Base-by-base conservation (phyloP, 2,113 vertebrate genomes). In the Nesogale talazaci region DNA sequence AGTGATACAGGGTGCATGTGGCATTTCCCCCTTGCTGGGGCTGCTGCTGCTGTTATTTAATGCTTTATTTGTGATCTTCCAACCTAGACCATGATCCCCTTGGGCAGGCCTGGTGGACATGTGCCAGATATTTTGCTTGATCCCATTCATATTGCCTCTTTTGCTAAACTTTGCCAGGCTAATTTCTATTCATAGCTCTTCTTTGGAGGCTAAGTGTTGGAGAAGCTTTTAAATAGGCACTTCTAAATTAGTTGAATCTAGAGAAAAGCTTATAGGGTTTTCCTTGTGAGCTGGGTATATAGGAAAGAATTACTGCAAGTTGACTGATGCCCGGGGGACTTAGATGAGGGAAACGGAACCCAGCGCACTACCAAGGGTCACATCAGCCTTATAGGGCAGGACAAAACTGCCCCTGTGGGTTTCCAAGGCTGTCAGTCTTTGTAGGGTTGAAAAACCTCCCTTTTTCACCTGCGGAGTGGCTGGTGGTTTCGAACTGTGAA, bases 41-140 rank as follows among this genome's bases (percentile, higher is more conserved):
- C 46, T 52, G 74, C 27, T 46, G 25, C 12, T 84, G 78, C 27
- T 83, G 74, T 80, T 69, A 34, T 46, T 92, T 74, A 77, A 46
- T 38, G 29, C 57, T 82, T 90, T 67, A 80, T 77, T 40, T 88
- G 14, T 57, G 91, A 40, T 72, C 34, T 81, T 81, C 27, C 80
- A 88, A 36, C 38, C 63, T 72, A 38, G 38, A 78, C n/a, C 36
- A 12, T 12, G 34, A 36, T 75, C 72, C 90, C 56, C 34, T 61
- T 23, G 23, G 79, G 79, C 70, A 78, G 75, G 27, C 1, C 0
- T 40, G 46, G 76, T 80, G 82, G 36, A 7, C 40, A 42, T 57
- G 59, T 61, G 59, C 38, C 59, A 17, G 14, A n/a, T 56, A 89
- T 42, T 72, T 63, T 67, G 27, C 69, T 81, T 29, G 7, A 2